A percentile compares a stretch with the other conserved stretches of the same genome.
Conservation (phyloP, 2,113 vertebrate genomes). For the Hemibagrus wyckioides region DNA sequence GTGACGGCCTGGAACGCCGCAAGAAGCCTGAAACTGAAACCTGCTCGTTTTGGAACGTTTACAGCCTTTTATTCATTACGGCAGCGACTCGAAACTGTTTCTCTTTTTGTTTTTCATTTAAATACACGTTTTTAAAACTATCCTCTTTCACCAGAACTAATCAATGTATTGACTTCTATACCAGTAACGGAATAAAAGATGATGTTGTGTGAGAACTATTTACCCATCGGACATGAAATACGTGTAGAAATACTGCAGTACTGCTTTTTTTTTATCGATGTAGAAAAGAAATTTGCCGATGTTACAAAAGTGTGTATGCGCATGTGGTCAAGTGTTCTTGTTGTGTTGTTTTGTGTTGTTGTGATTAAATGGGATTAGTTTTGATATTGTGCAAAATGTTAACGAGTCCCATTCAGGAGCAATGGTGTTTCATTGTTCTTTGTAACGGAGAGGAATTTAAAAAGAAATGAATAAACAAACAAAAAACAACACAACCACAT, state of each 20-base stretch:
- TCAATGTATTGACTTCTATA: conserved; percentile 26
- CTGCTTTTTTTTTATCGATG: not conserved
- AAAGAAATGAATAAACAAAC: not conserved
- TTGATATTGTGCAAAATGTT: not conserved
- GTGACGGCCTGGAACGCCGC: not conserved
- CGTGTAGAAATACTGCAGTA: conserved; percentile 16
- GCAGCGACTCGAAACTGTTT: not conserved
- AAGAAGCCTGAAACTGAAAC: not conserved
- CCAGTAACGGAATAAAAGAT: not conserved
- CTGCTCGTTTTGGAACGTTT: conserved; percentile 31
- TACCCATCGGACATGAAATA: conserved; percentile 12
- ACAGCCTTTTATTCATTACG: conserved; percentile 26
- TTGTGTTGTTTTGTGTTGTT: conserved; percentile 50
- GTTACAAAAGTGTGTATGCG: conserved; percentile 6
- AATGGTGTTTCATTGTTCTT: not conserved
- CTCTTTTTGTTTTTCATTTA: not conserved
- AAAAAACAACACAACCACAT: not conserved
- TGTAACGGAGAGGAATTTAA: not conserved
- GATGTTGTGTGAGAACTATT: not conserved
- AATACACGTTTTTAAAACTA: not conserved
- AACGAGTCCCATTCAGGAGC: not conserved
- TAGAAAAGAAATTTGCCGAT: not conserved
- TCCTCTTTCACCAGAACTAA: conserved; percentile 4
- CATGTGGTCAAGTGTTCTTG: conserved; percentile 58
- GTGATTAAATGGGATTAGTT: conserved; percentile 41